Base-by-base conservation (phyloP, 37 sponge, comb jelly and placozoan species). In the Dysidea cf. avara region DNA sequence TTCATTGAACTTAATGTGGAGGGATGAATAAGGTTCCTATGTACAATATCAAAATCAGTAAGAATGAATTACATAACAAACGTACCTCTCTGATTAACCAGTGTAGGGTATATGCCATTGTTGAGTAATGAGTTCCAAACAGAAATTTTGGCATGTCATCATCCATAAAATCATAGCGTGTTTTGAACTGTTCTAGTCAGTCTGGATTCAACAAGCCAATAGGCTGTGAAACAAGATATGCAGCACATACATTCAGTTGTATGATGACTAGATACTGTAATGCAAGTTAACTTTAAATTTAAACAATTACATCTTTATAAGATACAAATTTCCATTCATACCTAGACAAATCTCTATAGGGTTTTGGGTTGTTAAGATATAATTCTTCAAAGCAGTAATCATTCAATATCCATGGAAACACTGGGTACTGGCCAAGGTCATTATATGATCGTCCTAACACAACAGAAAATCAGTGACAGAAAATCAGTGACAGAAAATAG, bases 121-220 rank as follows among this genome's bases (percentile, higher is more conserved):
- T 94, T 34, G 92, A 89, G 77, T 93, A 93, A 74, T 93, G 94
- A 14, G 96, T 94, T 16, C 96, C 96, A 65, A 90, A 94, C 49
- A 69, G 82, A 59, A 94, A 94, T 0, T 87, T 77, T 24, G 91
- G 91, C 21, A 90, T 64, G 21, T 31, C n/a, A 29, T 90, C 95
- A 35, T 87, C 92, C 66, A 80, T 74, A 66, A 83, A 90, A 71
- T 90, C 87, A 75, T 71, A 90, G 38, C 88, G 69, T 62, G 83
- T 88, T 53, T 80, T 68, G 48, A 80, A 87, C 29, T 83, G 71
- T 1, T 38, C 48, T 34, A 83, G 68, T 39, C 88, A 71, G 24
- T 28, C 43, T 4, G 76, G 74, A 58, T 86, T 87, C 24, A 90
- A 73, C n/a, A 82, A 80, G 38, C 96, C 96, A 34, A 94, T 80